Percentiles rank a stretch among this genome's conserved stretches.
Evolutionary conservation across 2,797 vertebrate genomes (phyloP).

Genomic region (Hydrophis major): DNA sequence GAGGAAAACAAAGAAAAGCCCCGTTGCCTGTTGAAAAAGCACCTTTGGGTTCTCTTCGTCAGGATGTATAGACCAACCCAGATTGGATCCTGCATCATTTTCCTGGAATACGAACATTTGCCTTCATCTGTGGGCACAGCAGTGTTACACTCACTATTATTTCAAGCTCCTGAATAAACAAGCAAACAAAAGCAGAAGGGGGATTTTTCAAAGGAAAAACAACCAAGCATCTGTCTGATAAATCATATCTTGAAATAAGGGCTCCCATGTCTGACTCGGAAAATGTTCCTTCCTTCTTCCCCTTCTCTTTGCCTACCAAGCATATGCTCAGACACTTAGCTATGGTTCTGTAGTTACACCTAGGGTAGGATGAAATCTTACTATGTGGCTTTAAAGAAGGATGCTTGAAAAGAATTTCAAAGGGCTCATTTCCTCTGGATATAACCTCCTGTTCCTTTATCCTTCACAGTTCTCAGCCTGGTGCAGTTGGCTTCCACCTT

Average conservation of each 20-base stretch:
- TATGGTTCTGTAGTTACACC: neutral
- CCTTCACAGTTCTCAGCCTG: constrained; percentile 49
- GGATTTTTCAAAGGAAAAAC: neutral
- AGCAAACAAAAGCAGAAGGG: neutral
- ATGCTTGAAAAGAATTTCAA: neutral
- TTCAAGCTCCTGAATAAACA: neutral
- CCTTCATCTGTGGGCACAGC: neutral
- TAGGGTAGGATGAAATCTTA: neutral
- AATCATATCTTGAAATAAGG: neutral
- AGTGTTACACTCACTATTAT: neutral
- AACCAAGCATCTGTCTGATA: neutral
- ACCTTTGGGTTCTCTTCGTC: neutral
- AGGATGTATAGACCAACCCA: neutral
- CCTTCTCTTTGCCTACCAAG: neutral
- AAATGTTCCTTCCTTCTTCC: neutral
- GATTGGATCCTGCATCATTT: neutral
- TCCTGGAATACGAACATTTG: neutral
- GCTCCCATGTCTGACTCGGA: neutral
- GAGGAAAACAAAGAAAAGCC: neutral
- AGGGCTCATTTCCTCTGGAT: constrained; percentile 52
- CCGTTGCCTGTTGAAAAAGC: neutral
- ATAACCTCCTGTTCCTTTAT: constrained; percentile 54
- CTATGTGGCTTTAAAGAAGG: neutral
- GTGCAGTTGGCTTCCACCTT: constrained; percentile 48
- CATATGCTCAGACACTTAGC: neutral